Evolutionary conservation across 2,888 invertebrate species (phyloP).

Genomic region (Pandemis heparana): DNA sequence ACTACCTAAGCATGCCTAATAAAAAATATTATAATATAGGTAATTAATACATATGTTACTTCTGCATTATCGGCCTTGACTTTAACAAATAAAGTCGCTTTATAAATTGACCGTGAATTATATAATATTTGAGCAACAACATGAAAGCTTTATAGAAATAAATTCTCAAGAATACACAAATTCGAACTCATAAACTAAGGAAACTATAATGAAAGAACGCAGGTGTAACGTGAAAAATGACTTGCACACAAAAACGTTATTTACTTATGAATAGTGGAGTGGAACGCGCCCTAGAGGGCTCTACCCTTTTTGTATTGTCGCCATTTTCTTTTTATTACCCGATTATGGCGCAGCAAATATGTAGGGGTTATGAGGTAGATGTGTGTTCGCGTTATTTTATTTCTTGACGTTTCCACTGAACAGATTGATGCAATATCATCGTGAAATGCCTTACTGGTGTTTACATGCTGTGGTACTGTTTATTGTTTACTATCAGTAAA

Average conservation of each 20-base stretch:
- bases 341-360: conserved; percentile 42
- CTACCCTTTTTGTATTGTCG: conserved; percentile 46
- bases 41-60: no score
- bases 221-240: conserved; percentile 42
- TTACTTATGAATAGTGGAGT: conserved; percentile 54
- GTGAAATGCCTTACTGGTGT: background rate
- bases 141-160: background rate
- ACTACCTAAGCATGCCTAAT: background rate
- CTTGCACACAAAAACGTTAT: conserved; percentile 47
- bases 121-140: no score
- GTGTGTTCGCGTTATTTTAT: conserved; percentile 37
- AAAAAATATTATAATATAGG: no score
- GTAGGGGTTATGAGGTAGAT: conserved; percentile 40
- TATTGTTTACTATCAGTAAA: background rate
- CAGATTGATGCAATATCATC: conserved; percentile 24
- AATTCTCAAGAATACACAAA: conserved; percentile 1
- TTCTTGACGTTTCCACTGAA: conserved; percentile 19
- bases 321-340: conserved; percentile 38
- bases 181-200: conserved; percentile 1
- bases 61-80: no score
- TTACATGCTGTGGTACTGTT: background rate
- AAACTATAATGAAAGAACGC: conserved; percentile 29
- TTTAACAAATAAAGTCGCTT: no score
- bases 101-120: no score
- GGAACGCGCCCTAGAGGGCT: conserved; percentile 36